Conservation (phyloP, 2,113 vertebrate genomes). For the Microcebus murinus region DNA sequence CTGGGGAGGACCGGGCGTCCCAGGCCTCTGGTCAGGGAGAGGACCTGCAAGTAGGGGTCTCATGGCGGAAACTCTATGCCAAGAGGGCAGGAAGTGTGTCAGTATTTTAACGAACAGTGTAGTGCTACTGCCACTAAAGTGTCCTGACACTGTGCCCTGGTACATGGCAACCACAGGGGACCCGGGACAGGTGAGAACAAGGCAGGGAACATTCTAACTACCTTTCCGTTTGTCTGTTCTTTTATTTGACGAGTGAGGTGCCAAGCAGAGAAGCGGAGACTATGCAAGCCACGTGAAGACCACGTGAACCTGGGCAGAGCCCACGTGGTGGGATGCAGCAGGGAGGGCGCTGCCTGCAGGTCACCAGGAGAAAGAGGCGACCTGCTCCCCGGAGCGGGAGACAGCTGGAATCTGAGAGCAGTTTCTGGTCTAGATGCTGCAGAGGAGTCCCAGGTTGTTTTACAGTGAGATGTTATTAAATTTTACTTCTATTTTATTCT, state of each 20-base stretch:
- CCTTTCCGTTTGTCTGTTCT: not conserved
- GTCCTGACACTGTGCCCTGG: not conserved
- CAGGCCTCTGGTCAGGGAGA: not conserved
- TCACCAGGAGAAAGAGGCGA: not conserved
- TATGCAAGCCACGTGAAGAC: not conserved
- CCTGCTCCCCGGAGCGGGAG: not conserved
- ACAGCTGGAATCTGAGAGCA: not conserved
- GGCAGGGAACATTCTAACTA: not conserved
- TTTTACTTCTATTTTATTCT: not conserved
- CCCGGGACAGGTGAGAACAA: not conserved
- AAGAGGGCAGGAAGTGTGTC: not conserved
- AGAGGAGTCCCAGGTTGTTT: not conserved
- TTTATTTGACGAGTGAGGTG: not conserved
- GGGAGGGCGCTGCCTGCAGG: not conserved
- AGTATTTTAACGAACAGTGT: not conserved
- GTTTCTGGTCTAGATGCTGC: not conserved
- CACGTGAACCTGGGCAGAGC: not conserved
- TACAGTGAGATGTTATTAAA: not conserved
- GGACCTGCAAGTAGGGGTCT: not conserved
- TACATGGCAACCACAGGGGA: not conserved
- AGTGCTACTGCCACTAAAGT: not conserved
- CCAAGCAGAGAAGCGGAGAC: not conserved
- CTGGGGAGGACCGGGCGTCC: not conserved
- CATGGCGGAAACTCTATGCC: not conserved
- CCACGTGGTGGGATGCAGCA: rapidly evolving